Evolutionary conservation across 2,113 vertebrate species (phyloP).

Genomic region (Oxyruncus cristatus): DNA sequence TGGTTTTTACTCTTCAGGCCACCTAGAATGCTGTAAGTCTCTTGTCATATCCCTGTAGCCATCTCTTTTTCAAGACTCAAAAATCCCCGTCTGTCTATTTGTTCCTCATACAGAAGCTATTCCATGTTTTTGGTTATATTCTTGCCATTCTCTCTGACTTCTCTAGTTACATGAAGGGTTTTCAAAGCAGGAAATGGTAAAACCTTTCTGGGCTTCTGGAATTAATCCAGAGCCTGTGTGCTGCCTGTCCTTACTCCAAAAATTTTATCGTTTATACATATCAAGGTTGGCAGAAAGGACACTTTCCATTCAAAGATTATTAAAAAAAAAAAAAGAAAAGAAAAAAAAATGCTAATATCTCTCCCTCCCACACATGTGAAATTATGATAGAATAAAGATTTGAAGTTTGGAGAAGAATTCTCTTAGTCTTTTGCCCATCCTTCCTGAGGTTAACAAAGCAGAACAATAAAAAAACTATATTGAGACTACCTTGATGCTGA

Average conservation of each 20-base stretch:
- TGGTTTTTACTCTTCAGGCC: neutral
- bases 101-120: neutral
- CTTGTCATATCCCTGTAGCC: neutral
- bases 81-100: neutral
- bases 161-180: neutral
- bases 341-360: rapidly evolving
- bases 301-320: rapidly evolving
- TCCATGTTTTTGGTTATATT: neutral
- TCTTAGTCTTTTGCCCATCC: neutral
- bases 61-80: neutral
- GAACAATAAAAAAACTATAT: neutral
- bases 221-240: neutral
- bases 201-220: neutral
- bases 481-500: neutral
- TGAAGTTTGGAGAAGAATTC: neutral
- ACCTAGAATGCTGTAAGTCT: neutral
- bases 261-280: neutral
- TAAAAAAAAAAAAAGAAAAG: no score
- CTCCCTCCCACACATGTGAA: neutral
- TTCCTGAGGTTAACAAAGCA: neutral
- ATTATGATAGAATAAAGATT: neutral
- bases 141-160: neutral
- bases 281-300: neutral
- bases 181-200: neutral
- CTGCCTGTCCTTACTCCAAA: neutral